Conservation (phyloP, 2,888 invertebrate genomes). For the Oscheius sp. region DNA sequence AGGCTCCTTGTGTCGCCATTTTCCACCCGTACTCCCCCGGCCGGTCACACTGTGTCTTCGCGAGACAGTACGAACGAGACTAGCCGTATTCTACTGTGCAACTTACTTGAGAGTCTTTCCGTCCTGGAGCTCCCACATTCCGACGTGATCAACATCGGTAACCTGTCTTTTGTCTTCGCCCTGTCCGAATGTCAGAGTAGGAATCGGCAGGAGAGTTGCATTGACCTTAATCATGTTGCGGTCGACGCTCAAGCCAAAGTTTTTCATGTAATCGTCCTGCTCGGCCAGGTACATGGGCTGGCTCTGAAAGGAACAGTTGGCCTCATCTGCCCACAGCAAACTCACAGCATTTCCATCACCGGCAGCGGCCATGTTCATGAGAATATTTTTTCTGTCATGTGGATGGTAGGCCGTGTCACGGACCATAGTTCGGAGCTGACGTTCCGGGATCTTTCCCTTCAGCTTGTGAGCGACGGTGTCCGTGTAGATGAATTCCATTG, state of each 20-base stretch:
- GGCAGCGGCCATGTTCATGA: constrained; percentile 21
- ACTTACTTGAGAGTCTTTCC: constrained; percentile 2
- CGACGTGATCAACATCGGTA: background rate
- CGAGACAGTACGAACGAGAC: too few species aligned
- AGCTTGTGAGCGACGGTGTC: background rate
- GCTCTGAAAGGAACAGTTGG: background rate
- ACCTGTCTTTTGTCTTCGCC: background rate
- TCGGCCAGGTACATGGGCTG: constrained; percentile 27
- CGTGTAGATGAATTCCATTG: constrained; percentile 18
- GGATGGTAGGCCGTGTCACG: constrained; percentile 25
- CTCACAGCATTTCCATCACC: background rate
- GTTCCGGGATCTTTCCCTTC: constrained; percentile 24
- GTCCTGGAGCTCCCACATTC: constrained; percentile 9
- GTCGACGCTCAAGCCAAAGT: constrained; percentile 2
- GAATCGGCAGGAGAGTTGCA: constrained; percentile 38
- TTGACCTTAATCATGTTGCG: constrained; percentile 29
- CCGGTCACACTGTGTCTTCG: too few species aligned
- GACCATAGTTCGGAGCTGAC: constrained; percentile 21
- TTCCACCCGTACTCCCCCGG: too few species aligned
- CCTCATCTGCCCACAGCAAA: background rate
- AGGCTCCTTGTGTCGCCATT: too few species aligned
- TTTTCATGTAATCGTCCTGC: constrained; percentile 31
- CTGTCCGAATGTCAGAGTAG: constrained; percentile 35
- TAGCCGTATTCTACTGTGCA: too few species aligned
- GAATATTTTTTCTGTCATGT: background rate